Conservation (phyloP, 23 tunicate species). For the Halocynthia aurantium region DNA sequence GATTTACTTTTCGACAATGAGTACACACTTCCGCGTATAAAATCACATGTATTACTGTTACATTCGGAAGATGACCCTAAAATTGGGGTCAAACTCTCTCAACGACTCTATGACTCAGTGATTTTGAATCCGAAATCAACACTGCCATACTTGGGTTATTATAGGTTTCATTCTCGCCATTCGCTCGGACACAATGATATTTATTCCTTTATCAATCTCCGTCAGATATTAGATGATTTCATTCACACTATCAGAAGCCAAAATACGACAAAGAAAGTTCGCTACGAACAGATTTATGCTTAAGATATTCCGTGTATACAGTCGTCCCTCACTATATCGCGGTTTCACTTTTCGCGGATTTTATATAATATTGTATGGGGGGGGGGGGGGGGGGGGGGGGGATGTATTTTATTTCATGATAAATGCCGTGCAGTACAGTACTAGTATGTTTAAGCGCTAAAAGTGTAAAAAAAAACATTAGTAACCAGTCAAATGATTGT, state of each 20-base stretch:
- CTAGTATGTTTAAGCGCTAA: too few species aligned
- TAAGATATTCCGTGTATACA: background rate
- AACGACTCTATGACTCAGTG: constrained; percentile 31
- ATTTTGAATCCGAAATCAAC: background rate
- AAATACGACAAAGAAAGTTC: background rate
- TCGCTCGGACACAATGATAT: constrained; percentile 4
- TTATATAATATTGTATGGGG: too few species aligned
- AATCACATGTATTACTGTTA: constrained; percentile 31
- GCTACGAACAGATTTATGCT: background rate
- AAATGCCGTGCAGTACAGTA: too few species aligned
- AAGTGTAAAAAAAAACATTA: too few species aligned
- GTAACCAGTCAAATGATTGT: too few species aligned
- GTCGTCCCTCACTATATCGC: too few species aligned
- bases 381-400: too few species aligned
- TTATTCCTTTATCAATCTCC: constrained; percentile 2
- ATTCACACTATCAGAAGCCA: background rate
- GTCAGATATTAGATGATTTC: constrained; percentile 9
- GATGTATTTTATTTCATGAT: too few species aligned
- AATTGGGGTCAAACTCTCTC: constrained; percentile 40
- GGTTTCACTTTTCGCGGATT: too few species aligned
- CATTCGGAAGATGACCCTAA: constrained; percentile 84
- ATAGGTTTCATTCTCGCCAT: background rate
- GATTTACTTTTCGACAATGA: constrained; percentile 31
- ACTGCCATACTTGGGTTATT: background rate
- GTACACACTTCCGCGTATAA: constrained; percentile 11